Base-by-base conservation (phyloP, 2,888 invertebrate species). In the Mesorhabditis belari region DNA sequence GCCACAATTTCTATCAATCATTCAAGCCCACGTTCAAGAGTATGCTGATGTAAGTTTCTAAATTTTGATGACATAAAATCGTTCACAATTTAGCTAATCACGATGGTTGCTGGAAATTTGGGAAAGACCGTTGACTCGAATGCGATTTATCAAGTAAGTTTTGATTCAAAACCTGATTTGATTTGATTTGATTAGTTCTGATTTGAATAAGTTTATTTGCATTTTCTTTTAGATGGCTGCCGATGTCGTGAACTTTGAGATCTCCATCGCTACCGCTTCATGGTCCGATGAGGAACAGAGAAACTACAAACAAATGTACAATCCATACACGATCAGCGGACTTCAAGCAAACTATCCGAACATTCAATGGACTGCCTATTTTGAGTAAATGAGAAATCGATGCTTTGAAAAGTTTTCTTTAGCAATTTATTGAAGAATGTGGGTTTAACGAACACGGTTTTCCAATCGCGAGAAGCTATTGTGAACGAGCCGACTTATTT, bases 301-400 rank as follows among this genome's bases (percentile, higher is more conserved):
- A 59, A 77, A 77, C 65, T 70, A 71, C 58, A 66, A 67, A 24
- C 73, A 71, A 55, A 75, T 74, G 60, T 77, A 75, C 67, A 77
- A 77, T 54, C 66, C 64, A 23, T 77, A 70, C 66, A 69, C 52
- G n/a, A 26, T 74, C 23, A 65, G 53, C 27, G 35, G 56, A 5
- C 65, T 72, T 0, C 58, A 61, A 0, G 35, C 52, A 2, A 65
- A 69, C 26, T 76, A 76, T 57, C 57, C 65, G 12, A 52, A 51
- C 25, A 65, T 76, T 58, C 61, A 66, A 55, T 75, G 72, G 70
- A 57, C 55, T 3, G 53, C 57, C 12, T 75, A 75, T 55, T 51
- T 71, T 3, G 60, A 35, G 44, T 35, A 35, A 35, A n/a, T 17
- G 44, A n/a, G 44, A 35, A 35, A 35, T 35, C 12, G 44, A 17